Evolutionary conservation across 2,113 vertebrate genomes (phyloP).

Genomic region (Tympanuchus pallidicinctus): DNA sequence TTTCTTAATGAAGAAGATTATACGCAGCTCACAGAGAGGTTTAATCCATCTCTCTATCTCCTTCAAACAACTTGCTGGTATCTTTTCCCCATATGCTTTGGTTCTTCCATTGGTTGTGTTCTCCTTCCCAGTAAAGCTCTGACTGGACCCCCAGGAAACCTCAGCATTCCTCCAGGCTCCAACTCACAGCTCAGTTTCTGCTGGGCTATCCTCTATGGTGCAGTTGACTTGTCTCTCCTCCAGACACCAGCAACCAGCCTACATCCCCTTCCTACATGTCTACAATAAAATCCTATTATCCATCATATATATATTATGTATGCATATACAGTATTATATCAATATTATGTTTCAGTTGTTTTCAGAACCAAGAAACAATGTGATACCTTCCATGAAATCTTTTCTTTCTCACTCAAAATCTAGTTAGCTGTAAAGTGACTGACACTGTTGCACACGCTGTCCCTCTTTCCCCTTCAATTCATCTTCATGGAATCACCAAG

Average conservation of each 20-base stretch:
- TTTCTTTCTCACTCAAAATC: background rate
- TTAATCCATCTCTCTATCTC: background rate
- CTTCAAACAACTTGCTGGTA: background rate
- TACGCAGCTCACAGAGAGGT: background rate
- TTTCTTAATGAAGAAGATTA: background rate
- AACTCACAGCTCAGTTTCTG: background rate
- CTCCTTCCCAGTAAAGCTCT: background rate
- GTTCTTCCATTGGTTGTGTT: background rate
- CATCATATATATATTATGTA: no score
- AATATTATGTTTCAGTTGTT: background rate
- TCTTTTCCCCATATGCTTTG: background rate
- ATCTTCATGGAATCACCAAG: background rate
- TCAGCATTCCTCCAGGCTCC: background rate
- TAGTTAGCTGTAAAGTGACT: background rate
- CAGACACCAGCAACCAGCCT: background rate
- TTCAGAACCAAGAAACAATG: background rate
- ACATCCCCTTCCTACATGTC: rapidly evolving
- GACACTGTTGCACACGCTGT: background rate
- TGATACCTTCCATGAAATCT: background rate
- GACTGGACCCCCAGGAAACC: background rate
- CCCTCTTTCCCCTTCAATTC: background rate
- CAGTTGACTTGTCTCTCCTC: background rate
- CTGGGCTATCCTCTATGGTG: background rate
- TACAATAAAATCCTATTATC: background rate
- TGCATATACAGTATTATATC: background rate